Base-by-base conservation (phyloP, 2,113 vertebrate species). In the Myiozetetes cayanensis region DNA sequence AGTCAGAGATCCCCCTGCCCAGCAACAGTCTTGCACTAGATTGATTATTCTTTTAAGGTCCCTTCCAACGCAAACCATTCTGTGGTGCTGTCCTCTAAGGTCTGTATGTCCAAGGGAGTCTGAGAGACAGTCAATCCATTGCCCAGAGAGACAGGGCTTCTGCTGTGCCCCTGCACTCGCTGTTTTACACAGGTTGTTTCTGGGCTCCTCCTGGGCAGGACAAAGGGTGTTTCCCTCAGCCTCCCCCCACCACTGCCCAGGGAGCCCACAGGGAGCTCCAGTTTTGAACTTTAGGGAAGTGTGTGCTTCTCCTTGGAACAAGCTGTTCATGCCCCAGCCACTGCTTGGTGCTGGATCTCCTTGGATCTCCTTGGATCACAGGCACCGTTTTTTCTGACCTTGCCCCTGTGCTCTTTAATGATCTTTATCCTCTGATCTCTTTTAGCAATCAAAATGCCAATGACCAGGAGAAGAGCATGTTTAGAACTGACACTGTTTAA, bases 111-210 rank as follows among this genome's bases (percentile, higher is more conserved):
- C 2, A 0, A 28, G 35, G 28, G n/a, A 75, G 28, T 44, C 52
- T 49, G 56, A 53, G 47, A 50, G 14, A 50, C 24, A 50, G 49
- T 50, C 49, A 50, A 24, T 15, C 49, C 49, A 31, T 4, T 75
- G 47, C 8, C 3, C 27, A 66, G 68, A 67, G 33, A 61, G 10
- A 37, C 6, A 44, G 49, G 23, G 47, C 12, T 89, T 66, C 41
- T 65, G 30, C 23, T 4, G 18, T 11, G 15, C 3, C 4, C 10
- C 63, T 76, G 33, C 0, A 0, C 24, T 56, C 37, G 41, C 3
- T 0, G 2, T 30, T 88, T 72, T 41, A 12, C 37, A 33, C 22
- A 41, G 49, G 7, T 22, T 65, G 35, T 59, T 67, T 58, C 79
- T 62, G 67, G 62, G 53, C 23, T 90, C 8, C 37, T 47, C 24